Evolutionary conservation across 2,888 invertebrate species (phyloP).

Genomic region (Alsophila aescularia): DNA sequence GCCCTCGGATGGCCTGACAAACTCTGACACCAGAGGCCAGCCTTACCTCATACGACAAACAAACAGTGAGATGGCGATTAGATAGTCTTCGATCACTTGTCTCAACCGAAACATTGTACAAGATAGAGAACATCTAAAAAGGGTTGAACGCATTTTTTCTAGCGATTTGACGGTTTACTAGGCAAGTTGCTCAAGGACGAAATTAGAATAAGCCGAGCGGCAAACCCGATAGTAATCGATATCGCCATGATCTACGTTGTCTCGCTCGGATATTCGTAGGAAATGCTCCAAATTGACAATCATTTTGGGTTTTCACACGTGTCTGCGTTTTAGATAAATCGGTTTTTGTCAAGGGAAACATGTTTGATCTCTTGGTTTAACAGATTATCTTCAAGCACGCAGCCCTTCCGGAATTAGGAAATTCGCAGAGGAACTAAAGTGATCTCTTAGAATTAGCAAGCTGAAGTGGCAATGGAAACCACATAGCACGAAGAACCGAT

Average conservation of each 20-base stretch:
- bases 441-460: too few relatives aligned
- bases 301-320: constrained; percentile 3
- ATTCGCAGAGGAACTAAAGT: too few relatives aligned
- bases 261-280: constrained; percentile 21
- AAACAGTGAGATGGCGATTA: background rate
- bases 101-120: constrained; percentile 1
- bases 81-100: background rate
- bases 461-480: too few relatives aligned
- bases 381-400: too few relatives aligned
- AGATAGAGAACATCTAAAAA: constrained; percentile 11
- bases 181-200: constrained; percentile 53
- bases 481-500: too few relatives aligned
- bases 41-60: too few relatives aligned
- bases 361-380: background rate
- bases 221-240: constrained; percentile 51
- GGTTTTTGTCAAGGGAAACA: background rate
- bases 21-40: too few relatives aligned
- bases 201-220: constrained; percentile 57
- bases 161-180: constrained; percentile 58
- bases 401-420: too few relatives aligned
- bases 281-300: constrained; percentile 18
- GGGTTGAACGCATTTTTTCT: constrained; percentile 34
- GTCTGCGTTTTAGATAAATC: background rate
- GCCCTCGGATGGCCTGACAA: too few relatives aligned
- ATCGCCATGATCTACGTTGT: constrained; percentile 32